Percentiles rank a stretch among this genome's conserved stretches.
Evolutionary conservation across 2,113 vertebrate genomes (phyloP).

Genomic region (Nyctibius bracteatus): DNA sequence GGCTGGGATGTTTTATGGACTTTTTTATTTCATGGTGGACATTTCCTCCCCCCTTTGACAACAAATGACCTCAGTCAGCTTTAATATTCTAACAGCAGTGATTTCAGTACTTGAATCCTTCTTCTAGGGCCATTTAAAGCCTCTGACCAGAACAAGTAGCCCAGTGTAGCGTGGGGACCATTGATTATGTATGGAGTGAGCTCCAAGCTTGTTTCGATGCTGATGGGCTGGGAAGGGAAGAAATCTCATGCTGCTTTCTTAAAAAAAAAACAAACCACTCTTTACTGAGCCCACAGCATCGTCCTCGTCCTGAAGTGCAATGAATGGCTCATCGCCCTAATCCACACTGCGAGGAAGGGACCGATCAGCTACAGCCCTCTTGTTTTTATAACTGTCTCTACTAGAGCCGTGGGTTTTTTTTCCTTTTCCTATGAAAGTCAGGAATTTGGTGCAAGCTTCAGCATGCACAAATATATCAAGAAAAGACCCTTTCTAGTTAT

Average conservation of each 20-base stretch:
- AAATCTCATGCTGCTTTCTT: background rate
- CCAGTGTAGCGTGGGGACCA: background rate
- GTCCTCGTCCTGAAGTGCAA: background rate
- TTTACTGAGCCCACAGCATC: background rate
- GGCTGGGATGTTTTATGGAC: background rate
- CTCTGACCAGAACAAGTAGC: background rate
- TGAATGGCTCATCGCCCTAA: constrained; percentile 29
- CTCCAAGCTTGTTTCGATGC: background rate
- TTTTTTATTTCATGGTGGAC: background rate
- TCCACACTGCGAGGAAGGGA: background rate
- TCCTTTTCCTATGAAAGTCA: background rate
- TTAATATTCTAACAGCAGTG: background rate
- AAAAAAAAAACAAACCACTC: background rate
- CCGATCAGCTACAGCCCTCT: background rate
- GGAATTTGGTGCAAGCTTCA: background rate
- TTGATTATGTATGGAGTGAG: background rate
- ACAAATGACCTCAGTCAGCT: background rate
- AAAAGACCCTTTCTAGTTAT: background rate
- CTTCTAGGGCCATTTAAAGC: background rate
- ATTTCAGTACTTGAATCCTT: background rate
- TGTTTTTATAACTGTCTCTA: background rate
- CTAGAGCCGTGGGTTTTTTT: background rate
- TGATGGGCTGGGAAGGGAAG: background rate
- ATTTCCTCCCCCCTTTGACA: background rate
- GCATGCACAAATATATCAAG: rapidly evolving